Percentiles rank a stretch among this genome's conserved stretches.
These are phyloP conservation scores for Clanis bilineata DNA, from an alignment of 2,888 invertebrate genomes.

Conservation along the genomic window DNA sequence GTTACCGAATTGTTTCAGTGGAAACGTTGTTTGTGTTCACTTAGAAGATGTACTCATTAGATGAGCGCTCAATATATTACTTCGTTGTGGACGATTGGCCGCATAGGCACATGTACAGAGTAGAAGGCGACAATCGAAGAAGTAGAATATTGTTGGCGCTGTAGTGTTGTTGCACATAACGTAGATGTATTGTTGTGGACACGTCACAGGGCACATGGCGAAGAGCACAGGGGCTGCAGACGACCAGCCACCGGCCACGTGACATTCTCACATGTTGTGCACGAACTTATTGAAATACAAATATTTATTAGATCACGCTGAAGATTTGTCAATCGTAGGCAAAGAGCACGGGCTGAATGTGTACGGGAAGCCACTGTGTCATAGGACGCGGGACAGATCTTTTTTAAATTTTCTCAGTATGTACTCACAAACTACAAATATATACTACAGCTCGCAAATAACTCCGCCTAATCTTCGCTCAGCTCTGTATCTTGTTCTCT, in stretches of 20 bases:
- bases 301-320: conserved; percentile 45
- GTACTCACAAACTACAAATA: conserved; percentile 54
- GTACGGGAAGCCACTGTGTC: conserved; percentile 45
- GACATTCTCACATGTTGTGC: conserved; percentile 65
- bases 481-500: conserved; percentile 72
- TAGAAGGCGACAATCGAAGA: conserved; percentile 41
- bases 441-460: conserved; percentile 72
- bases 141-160: conserved; percentile 60
- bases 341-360: conserved; percentile 68
- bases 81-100: conserved; percentile 57
- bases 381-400: conserved; percentile 57
- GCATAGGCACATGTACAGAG: conserved; percentile 31
- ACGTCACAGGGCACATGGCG: conserved; percentile 44
- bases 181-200: conserved; percentile 52
- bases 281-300: conserved; percentile 52
- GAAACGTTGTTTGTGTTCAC: conserved; percentile 35
- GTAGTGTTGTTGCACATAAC: conserved; percentile 69
- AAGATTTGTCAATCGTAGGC: conserved; percentile 45
- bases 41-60: conserved; percentile 42
- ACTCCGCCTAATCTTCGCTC: conserved; percentile 79
- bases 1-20: conserved; percentile 35
- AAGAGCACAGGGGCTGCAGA: conserved; percentile 72
- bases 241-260: conserved; percentile 73
- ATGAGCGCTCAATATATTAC: conserved; percentile 69
- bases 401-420: conserved; percentile 42